These are phyloP conservation scores for Eristalis tenax DNA, from an alignment of 2,888 invertebrate species.

Conservation along the genomic window DNA sequence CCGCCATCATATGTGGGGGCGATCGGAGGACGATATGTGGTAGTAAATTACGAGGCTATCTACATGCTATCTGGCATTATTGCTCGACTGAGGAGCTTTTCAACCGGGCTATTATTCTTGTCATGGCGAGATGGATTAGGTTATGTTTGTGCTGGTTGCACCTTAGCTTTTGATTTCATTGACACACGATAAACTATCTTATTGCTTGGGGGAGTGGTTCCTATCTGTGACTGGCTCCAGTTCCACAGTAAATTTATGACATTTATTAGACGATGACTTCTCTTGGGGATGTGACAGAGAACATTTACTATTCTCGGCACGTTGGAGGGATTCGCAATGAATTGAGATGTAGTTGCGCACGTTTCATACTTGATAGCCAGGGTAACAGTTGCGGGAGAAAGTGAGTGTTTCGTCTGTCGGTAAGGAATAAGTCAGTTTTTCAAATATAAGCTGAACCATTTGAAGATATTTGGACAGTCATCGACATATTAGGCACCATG, in stretches of 20 bases:
- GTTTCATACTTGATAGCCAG: no score
- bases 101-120: background rate
- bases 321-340: background rate
- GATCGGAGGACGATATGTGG: conserved; percentile 17
- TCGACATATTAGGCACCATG: no score
- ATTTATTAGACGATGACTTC: background rate
- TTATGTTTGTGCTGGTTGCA: background rate
- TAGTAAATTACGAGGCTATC: conserved; percentile 36
- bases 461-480: no score
- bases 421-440: no score
- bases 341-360: no score
- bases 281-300: background rate
- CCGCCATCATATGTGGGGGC: conserved; percentile 52
- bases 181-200: background rate
- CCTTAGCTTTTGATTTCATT: background rate
- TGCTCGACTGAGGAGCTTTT: conserved; percentile 8
- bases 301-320: background rate
- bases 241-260: background rate
- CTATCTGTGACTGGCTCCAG: background rate
- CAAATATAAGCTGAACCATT: no score
- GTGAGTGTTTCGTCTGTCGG: no score
- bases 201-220: background rate
- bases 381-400: no score
- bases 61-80: conserved; percentile 21
- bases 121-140: background rate